These are phyloP conservation scores for Notothenia rossii DNA, from an alignment of 2,113 vertebrate genomes.

Conservation along the genomic window DNA sequence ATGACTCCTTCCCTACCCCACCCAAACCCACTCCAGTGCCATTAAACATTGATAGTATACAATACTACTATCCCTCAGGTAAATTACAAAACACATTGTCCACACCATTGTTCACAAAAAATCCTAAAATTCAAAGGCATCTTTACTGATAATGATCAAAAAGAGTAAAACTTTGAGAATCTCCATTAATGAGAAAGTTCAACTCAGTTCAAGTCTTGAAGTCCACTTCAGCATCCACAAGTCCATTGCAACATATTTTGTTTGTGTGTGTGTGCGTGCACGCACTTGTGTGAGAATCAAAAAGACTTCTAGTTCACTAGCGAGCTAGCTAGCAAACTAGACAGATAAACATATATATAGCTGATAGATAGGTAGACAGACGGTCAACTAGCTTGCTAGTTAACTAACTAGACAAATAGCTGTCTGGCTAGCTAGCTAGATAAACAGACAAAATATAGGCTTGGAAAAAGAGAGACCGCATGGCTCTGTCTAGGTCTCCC, in stretches of 20 bases:
- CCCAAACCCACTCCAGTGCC: slow-evolving; percentile 63
- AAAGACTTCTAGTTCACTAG: slow-evolving; percentile 66
- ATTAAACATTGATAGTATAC: slow-evolving; percentile 87
- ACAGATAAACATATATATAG: slow-evolving; percentile 69
- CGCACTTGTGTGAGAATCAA: slow-evolving; percentile 50
- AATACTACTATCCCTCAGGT: slow-evolving; percentile 85
- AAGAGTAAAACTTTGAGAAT: slow-evolving; percentile 74
- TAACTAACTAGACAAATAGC: slow-evolving; percentile 53
- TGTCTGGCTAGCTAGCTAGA: slow-evolving; percentile 53
- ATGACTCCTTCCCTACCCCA: slow-evolving; percentile 46
- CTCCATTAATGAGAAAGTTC: slow-evolving; percentile 48
- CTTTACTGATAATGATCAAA: slow-evolving; percentile 83
- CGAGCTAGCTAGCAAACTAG: slow-evolving; percentile 69
- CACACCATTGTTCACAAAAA: slow-evolving; percentile 87
- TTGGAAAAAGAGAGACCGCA: slow-evolving; percentile 30
- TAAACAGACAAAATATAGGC: slow-evolving; percentile 51
- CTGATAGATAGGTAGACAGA: slow-evolving; percentile 60
- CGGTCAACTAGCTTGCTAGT: slow-evolving; percentile 45
- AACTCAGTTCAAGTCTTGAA: slow-evolving; percentile 55
- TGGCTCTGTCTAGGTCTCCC: slow-evolving; percentile 86
- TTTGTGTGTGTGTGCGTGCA: neutral
- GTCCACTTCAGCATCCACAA: slow-evolving; percentile 42
- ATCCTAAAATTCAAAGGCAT: slow-evolving; percentile 87
- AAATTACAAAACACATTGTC: slow-evolving; percentile 87
- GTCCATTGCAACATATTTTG: slow-evolving; percentile 18